Percentiles rank a stretch among this genome's conserved stretches.
Evolutionary conservation across 2,113 vertebrate species (phyloP).

Genomic region (Muntiacus reevesi): DNA sequence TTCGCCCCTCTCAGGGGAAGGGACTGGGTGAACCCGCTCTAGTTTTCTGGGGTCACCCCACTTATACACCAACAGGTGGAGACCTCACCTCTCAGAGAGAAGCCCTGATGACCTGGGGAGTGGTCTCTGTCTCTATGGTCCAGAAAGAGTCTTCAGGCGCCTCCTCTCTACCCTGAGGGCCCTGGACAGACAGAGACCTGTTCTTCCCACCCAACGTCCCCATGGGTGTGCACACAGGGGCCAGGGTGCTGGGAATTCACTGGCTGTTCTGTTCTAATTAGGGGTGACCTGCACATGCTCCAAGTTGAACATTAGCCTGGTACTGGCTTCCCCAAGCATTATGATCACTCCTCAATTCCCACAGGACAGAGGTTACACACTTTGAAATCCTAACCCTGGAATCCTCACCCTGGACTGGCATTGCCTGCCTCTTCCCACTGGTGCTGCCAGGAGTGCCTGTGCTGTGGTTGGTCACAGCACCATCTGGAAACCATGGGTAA

Average conservation of each 20-base stretch:
- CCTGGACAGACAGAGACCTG: accelerated
- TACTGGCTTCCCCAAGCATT: background rate
- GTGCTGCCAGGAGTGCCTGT: no score
- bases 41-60: background rate
- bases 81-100: background rate
- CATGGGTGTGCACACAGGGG: no score
- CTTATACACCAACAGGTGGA: background rate
- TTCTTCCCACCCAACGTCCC: no score
- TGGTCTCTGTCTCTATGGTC: background rate
- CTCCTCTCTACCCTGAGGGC: background rate
- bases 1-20: background rate
- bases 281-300: background rate
- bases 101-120: background rate
- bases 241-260: no score
- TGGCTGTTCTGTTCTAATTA: no score
- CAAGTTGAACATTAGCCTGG: background rate
- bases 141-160: background rate
- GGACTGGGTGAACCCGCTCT: background rate
- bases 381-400: background rate
- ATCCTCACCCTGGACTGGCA: background rate
- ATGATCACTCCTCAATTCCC: background rate
- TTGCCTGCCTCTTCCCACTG: background rate
- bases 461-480: background rate
- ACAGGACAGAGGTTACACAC: no score
- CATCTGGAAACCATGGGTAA: background rate